Conservation (phyloP, 2,113 vertebrate species). For the Neomonachus schauinslandi region DNA sequence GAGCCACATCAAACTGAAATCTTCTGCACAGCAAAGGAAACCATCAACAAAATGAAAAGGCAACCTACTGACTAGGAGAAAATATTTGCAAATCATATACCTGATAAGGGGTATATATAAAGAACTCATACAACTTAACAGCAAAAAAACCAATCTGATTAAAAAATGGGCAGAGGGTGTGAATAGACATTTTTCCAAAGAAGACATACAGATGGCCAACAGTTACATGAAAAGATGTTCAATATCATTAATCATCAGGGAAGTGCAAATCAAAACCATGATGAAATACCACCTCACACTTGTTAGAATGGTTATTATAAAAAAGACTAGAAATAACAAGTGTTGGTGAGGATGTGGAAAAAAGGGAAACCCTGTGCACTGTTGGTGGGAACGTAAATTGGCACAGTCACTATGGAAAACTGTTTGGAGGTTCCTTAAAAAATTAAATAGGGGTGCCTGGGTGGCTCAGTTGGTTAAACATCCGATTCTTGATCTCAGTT, state of each 20-base stretch:
- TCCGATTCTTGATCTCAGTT: not conserved
- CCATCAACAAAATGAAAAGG: not conserved
- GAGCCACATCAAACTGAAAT: not conserved
- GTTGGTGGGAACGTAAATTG: not conserved
- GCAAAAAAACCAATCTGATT: not conserved
- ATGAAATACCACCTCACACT: not conserved
- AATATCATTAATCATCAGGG: not conserved
- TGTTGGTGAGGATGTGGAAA: not conserved
- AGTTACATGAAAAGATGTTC: not conserved
- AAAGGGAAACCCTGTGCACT: not conserved
- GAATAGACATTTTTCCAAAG: not conserved
- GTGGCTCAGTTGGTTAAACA: not conserved
- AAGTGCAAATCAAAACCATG: conserved; percentile 10
- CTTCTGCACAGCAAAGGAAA: not conserved
- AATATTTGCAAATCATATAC: not conserved
- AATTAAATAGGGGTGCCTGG: not conserved
- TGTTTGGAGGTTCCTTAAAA: not conserved
- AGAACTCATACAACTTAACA: not conserved
- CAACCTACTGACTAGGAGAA: not conserved
- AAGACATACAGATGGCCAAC: not conserved
- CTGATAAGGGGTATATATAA: not conserved
- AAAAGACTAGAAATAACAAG: not conserved
- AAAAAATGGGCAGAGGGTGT: not conserved
- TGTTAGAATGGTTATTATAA: not conserved
- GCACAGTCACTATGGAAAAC: not conserved